Evolutionary conservation across 2,888 invertebrate species (phyloP).

Genomic region (Hydroisotoma schaefferi): DNA sequence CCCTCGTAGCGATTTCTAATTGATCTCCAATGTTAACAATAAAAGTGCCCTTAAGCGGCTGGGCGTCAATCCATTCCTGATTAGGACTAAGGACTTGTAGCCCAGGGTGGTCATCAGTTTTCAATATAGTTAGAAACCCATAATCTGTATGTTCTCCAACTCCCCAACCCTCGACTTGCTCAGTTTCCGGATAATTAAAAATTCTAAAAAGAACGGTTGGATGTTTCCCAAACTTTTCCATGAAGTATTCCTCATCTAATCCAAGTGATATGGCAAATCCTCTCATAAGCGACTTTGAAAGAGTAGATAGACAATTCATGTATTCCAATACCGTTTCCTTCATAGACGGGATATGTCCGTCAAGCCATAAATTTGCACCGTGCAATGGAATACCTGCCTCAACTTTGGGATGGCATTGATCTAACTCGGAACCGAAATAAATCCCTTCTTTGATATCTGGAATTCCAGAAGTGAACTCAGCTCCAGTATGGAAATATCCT

Average conservation of each 20-base stretch:
- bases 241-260: conserved; percentile 11
- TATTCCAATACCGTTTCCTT: conserved; percentile 3
- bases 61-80: conserved; percentile 32
- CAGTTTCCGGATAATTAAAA: conserved; percentile 20
- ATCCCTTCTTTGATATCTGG: conserved; percentile 17
- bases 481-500: conserved; percentile 12
- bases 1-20: conserved; percentile 32
- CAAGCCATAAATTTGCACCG: conserved; percentile 13
- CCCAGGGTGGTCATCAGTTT: conserved; percentile 31
- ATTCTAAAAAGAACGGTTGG: conserved; percentile 26
- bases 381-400: conserved; percentile 7
- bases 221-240: conserved; percentile 17
- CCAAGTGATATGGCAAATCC: conserved; percentile 9
- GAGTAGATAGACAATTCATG: not conserved
- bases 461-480: conserved; percentile 14
- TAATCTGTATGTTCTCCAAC: conserved; percentile 39
- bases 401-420: conserved; percentile 6
- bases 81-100: conserved; percentile 24
- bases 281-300: conserved; percentile 11
- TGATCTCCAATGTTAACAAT: conserved; percentile 34
- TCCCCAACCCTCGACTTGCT: conserved; percentile 22
- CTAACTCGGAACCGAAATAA: conserved; percentile 10
- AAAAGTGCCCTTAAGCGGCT: conserved; percentile 27
- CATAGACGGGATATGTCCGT: not conserved
- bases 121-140: conserved; percentile 36